Base-by-base conservation (phyloP, 2,797 vertebrate genomes). In the Heterohyrax brucei region DNA sequence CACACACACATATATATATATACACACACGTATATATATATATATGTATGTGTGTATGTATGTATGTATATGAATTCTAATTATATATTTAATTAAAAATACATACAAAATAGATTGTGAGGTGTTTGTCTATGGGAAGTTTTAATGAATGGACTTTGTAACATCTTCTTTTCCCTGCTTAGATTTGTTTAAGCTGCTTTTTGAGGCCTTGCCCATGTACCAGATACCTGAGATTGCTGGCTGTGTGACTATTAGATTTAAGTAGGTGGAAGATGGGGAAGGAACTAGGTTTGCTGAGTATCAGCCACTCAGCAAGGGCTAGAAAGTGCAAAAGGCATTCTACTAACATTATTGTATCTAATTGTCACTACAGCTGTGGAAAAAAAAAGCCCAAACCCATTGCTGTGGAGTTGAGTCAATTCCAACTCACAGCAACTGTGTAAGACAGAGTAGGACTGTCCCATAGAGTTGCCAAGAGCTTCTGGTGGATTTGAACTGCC, bases 81-180 rank as follows among this genome's bases (percentile, higher is more conserved):
- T 61, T 61, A 4, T 61, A 61, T 61, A 9, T 73, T 73, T 22
- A 73, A 73, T 73, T 33, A 6, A 8, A 72, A 33, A 72, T 72
- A 18, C 18, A 72, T 33, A 73, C 44, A 48, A 22, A 48, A 76
- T 13, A 48, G 53, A 13, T 39, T 48, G 48, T 22, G n/a, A 79
- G 39, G 33, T 61, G 5, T 59, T 91, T 68, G 26, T 86, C 46
- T 78, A 5, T 12, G 30, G 94, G 53, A 78, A 79, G 39, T 39
- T 85, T 89, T 78, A 91, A 87, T 94, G 86, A 94, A 39, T 16
- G 50, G 70, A 50, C 68, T 50, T 90, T 77, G n/a, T 79, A 88
- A 70, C 24, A 87, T 80, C 82, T 93, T 44, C 50, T 92, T 50
- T 16, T 80, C 92, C 82, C 78, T 9, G 48, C 30, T 89, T 77